phyloP scores from a whole-genome alignment of 1,140 invertebrate genomes.

The Pantala flavescens region DNA sequence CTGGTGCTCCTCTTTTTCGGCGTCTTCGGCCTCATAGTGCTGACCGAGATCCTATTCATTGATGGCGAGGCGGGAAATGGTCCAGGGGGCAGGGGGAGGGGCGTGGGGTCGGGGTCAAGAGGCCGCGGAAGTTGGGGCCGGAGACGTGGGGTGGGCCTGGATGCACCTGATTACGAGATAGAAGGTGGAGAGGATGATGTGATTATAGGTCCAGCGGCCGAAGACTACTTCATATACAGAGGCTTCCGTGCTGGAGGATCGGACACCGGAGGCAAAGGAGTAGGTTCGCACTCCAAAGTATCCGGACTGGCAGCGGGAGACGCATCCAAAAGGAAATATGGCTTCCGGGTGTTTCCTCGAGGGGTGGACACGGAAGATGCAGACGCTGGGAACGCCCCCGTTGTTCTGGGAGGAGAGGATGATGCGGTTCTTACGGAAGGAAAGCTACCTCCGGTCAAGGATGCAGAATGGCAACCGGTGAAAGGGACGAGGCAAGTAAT shows the following conservation, averaged over 20 bases:
- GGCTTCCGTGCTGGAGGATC: conserved; percentile 31
- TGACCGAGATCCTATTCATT: conserved; percentile 69
- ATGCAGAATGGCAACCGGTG: conserved; percentile 46
- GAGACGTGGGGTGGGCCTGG: conserved; percentile 29
- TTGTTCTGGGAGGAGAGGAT: background rate
- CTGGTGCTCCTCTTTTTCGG: conserved; percentile 81
- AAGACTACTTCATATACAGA: conserved; percentile 35
- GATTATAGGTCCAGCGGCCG: conserved; percentile 24
- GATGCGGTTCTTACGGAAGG: conserved; percentile 29
- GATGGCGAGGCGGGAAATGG: conserved; percentile 43
- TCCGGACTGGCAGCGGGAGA: conserved; percentile 21
- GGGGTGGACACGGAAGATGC: background rate
- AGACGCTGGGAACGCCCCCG: background rate
- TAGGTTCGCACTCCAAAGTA: conserved; percentile 30
- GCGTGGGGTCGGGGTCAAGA: background rate
- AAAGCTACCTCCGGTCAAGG: conserved; percentile 36
- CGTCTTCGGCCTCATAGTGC: conserved; percentile 72
- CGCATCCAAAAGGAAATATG: background rate
- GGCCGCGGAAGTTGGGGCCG: conserved; percentile 17
- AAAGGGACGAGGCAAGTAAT: conserved; percentile 38
- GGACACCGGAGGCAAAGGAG: conserved; percentile 20
- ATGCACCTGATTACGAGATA: conserved; percentile 39
- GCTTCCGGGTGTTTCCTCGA: background rate
- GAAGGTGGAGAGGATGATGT: conserved; percentile 28
- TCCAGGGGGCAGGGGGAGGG: conserved; percentile 19